phyloP scores from a whole-genome alignment of 2,113 vertebrate species.

The Apeltes quadracus region DNA sequence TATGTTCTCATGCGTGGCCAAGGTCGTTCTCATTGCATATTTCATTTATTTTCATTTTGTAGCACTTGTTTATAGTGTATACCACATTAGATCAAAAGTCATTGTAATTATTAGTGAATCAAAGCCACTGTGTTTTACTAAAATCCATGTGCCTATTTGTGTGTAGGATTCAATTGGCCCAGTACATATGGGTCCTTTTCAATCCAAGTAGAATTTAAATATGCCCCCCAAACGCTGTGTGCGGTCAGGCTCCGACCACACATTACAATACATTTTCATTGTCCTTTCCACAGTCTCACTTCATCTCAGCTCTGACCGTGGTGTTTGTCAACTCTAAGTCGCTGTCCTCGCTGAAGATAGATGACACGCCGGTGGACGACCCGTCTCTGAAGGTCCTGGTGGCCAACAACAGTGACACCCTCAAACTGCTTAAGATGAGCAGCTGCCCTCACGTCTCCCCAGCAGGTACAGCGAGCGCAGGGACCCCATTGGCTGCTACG shows the following conservation, averaged over 20 bases:
- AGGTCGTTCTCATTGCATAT: neutral
- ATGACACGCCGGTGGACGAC: constrained; percentile 96
- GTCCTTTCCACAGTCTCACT: constrained; percentile 74
- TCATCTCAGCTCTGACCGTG: constrained; percentile 95
- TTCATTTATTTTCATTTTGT: neutral
- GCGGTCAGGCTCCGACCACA: neutral
- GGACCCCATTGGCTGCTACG: neutral
- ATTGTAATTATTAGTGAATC: neutral
- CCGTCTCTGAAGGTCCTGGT: constrained; percentile 96
- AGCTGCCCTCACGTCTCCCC: constrained; percentile 87
- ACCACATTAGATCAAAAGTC: neutral
- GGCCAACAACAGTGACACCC: constrained; percentile 95
- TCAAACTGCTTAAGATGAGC: constrained; percentile 97
- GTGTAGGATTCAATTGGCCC: neutral
- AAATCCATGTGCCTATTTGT: neutral
- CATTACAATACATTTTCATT: neutral
- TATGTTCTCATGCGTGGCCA: constrained; percentile 3
- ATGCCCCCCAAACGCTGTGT: neutral
- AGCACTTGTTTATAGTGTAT: too few relatives aligned
- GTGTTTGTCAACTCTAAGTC: constrained; percentile 99
- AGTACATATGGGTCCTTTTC: neutral
- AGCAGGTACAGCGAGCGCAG: constrained; percentile 67
- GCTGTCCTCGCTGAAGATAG: constrained; percentile 94
- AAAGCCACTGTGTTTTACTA: neutral
- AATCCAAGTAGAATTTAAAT: neutral